phyloP scores from a whole-genome alignment of 2,113 vertebrate species.

The Callipepla squamata region DNA sequence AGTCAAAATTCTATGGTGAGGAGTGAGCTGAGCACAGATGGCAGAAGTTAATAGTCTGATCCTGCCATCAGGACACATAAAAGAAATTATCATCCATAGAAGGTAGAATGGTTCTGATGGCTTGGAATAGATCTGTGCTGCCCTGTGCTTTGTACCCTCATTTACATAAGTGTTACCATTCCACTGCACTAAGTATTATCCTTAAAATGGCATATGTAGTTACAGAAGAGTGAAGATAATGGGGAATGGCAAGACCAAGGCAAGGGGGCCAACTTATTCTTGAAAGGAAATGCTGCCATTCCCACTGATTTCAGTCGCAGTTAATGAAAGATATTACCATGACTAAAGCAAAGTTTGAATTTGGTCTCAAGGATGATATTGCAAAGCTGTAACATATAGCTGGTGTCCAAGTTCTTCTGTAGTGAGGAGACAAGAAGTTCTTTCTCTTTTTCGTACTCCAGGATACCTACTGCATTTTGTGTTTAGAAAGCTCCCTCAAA shows the following conservation, averaged over 20 bases:
- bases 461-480: conserved; percentile 23
- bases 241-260: background rate
- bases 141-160: background rate
- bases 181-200: background rate
- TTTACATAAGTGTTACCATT: background rate
- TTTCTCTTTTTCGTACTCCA: background rate
- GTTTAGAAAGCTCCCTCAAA: conserved; percentile 48
- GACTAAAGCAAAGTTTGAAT: background rate
- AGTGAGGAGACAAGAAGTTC: background rate
- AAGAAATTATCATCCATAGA: background rate
- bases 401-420: background rate
- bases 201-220: conserved; percentile 17
- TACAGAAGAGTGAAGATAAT: background rate
- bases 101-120: background rate
- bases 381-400: background rate
- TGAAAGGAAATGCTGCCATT: background rate
- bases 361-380: background rate
- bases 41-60: conserved; percentile 37
- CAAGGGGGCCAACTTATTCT: background rate
- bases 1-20: background rate
- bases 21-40: background rate
- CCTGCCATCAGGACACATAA: background rate
- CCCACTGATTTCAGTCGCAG: background rate
- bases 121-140: background rate
- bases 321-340: background rate